Base-by-base conservation (phyloP, 2,113 vertebrate genomes). In the Lophotis ruficrista region DNA sequence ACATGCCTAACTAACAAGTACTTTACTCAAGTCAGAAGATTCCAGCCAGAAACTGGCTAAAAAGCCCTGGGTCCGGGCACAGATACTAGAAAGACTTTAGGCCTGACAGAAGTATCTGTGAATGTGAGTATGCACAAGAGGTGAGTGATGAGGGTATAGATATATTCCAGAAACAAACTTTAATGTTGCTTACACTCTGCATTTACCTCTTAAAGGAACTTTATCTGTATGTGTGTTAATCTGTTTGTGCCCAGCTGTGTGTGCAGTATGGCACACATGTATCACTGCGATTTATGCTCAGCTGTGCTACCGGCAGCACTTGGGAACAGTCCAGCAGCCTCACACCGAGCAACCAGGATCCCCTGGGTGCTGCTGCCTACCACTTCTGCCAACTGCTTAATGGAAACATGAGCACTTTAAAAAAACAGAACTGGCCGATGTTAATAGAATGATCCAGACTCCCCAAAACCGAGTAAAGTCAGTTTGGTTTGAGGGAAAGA, bases 101-200 rank as follows among this genome's bases (percentile, higher is more conserved):
- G 35, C 24, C 37, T 66, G 28, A 13, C n/a, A 90, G 41, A 43
- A 43, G 14, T 43, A 65, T 14, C 1, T 20, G 30, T 41, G 50
- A 57, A 66, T 5, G 21, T 17, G 27, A 91, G 27, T 12, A n/a
- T 2, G 10, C 14, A 21, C 0, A 0, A 38, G 7, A 72, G 23
- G 1, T 2, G 2, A 83, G 25, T 8, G 27, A 57, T 21, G 18
- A 56, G 13, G 7, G 13, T 15, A 65, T 5, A 48, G 20, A 51
- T 6, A 33, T 0, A 69, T 23, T 23, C 33, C 58, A 53, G 28
- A 43, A 53, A 38, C 37, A 88, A 83, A 50, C 5, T 22, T 33
- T 2, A 20, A 2, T 3, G 4, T 1, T 51, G 38, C 11, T 90
- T 22, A 27, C 8, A 17, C 62, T 80, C 30, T 53, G 47, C 47